Evolutionary conservation across 2,888 invertebrate genomes (phyloP), one percentile per base, ranked within the genome.

Genomic region (Drosophila helvetica): DNA sequence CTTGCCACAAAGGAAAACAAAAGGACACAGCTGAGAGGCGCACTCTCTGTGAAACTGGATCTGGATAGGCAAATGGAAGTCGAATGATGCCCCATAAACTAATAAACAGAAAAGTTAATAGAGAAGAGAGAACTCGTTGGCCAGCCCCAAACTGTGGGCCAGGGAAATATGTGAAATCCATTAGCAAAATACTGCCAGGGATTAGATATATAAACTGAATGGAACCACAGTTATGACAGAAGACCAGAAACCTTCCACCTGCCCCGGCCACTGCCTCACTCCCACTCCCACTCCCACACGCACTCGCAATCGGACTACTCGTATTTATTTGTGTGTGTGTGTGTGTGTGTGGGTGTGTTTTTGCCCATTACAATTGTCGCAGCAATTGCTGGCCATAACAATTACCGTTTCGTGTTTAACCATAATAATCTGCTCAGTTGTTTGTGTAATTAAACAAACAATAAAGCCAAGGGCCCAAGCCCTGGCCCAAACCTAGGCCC

Each of bases 331-430:
- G 43, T 42, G 43, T 30, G 9, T 27, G 27, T 27, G 43, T 42
- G 43, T 65, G 43, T 42, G 43, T 65, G 43, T 42, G 43, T 22
- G 22, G 45, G 30, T 30, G 30, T 30, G 30, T 30, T 55, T 65
- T 45, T 17, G 66, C 15, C 66, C 71, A 53, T 57, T 52, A 74
- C 80, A 68, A 77, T 73, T 83, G 85, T 79, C 78, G 62, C 53
- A 76, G 78, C 82, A 78, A 71, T 82, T 76, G 74, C 72, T 77
- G 80, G 65, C 55, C 79, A 81, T 76, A 73, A 84, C 84, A 81
- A 79, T 84, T 84, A 86, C 81, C 79, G 74, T 84, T 81, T 78
- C 84, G 81, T 83, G 86, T 84, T 86, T 86, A 84, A 86, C 83
- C 83, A 81, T 86, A 83, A 86, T 83, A 83, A 79, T 83, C 83